Evolutionary conservation across 2,113 vertebrate species (phyloP), one percentile per base, ranked within the genome.

Genomic region (Romanogobio albipinnatus): DNA sequence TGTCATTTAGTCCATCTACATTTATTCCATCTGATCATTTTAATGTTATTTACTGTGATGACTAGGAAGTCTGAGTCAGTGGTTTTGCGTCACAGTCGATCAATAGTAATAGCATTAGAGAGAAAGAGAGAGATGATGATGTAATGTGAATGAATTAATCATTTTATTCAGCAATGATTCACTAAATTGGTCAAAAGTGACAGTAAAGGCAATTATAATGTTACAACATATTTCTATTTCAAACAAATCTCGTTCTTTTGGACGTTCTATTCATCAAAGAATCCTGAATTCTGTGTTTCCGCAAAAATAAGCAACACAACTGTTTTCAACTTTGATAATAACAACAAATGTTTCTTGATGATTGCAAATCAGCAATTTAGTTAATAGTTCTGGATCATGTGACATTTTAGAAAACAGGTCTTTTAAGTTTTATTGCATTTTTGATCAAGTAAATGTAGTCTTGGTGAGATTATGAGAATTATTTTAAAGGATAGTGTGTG

Each of bases 71-170:
- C 51, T 74, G 68, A 51, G 83, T 66, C 73, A 53, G n/a, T 49
- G 45, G 24, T n/a, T 68, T 73, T 61, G 56, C 51, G 24, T 66
- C 61, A 68, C 49, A 59, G 9, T 22, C 49, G 71, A 76, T 64
- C 73, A 66, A 77, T 19, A 15, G 11, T 43, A 29, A 53, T 53
- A 77, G 45, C 73, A 84, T 33, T 68, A 81, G 36, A 29, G 64
- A 70, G 33, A 77, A 29, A 84, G 58, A 68, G 29, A 66, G 29
- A 53, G 39, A 80, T n/a, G 66, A 90, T 91, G 90, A 92, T 86
- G 89, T 92, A 89, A 92, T 89, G 49, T 29, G 19, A 43, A 43
- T 5, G 33, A 66, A 9, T 33, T 7, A 36, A 36, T 68, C 19
- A 0, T 47, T 73, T 73, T 47, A 24, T 47, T 47, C 3, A 47